Conservation (phyloP, 2,797 vertebrate genomes). For the Chaenodraco wilsoni region DNA sequence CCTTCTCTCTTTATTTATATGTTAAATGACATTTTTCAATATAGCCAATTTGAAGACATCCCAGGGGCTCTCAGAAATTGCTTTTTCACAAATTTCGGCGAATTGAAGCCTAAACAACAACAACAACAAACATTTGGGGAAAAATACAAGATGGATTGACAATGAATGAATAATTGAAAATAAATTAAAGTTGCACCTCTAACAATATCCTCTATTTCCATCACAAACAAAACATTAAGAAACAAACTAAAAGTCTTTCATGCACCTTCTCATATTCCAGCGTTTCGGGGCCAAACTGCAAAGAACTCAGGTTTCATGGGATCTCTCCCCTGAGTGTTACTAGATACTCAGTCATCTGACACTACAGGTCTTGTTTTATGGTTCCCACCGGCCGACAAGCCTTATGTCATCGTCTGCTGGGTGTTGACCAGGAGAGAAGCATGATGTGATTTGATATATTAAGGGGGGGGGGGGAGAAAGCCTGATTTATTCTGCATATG, state of each 20-base stretch:
- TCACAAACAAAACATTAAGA: constrained; percentile 11
- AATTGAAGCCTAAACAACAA: constrained; percentile 4
- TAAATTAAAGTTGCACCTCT: too few relatives aligned
- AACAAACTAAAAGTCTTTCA: background rate
- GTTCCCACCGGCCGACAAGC: constrained; percentile 42
- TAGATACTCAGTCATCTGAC: constrained; percentile 51
- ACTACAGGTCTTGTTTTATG: constrained; percentile 48
- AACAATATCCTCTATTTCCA: background rate
- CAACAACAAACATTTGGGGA: background rate
- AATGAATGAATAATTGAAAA: background rate
- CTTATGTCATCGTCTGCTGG: constrained; percentile 61
- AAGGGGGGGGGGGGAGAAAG: background rate
- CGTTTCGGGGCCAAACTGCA: constrained; percentile 19
- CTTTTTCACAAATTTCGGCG: background rate
- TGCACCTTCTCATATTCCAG: constrained; percentile 10
- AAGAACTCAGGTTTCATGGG: constrained; percentile 48
- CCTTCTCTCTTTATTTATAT: constrained; percentile 13
- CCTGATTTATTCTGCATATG: constrained; percentile 59
- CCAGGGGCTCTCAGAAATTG: constrained; percentile 28
- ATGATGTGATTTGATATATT: constrained; percentile 68
- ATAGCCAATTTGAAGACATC: constrained; percentile 21
- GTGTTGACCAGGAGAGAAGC: constrained; percentile 46
- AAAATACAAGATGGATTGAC: constrained; percentile 1
- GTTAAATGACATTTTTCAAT: constrained; percentile 18
- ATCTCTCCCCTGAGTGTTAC: constrained; percentile 24